These are phyloP conservation scores for Lumbricus terrestris DNA, from an alignment of 2,888 invertebrate species.

Conservation along the genomic window DNA sequence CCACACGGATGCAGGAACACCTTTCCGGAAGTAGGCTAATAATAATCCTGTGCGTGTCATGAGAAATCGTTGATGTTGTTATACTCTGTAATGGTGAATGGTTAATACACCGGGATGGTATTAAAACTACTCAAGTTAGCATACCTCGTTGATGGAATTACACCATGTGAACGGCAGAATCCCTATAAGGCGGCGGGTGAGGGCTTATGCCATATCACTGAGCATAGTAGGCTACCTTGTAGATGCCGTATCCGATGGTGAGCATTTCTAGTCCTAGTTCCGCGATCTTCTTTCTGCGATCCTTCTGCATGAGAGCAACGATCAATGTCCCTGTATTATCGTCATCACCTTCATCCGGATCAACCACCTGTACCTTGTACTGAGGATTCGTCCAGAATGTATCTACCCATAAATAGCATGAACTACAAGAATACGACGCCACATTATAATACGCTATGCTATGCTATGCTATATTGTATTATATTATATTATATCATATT, in stretches of 20 bases:
- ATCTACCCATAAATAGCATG: conserved; percentile 40
- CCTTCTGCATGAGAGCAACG: conserved; percentile 94
- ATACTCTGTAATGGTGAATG: too few species aligned
- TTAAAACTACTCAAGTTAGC: background rate
- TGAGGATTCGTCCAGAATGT: conserved; percentile 59
- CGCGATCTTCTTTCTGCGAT: conserved; percentile 81
- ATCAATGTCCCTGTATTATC: conserved; percentile 92
- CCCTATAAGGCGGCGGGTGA: too few species aligned
- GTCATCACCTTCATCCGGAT: conserved; percentile 66
- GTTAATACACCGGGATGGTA: background rate
- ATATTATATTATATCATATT: background rate
- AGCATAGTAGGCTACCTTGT: conserved; percentile 70
- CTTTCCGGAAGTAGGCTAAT: background rate
- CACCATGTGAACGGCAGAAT: too few species aligned
- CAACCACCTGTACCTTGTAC: conserved; percentile 55
- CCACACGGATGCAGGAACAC: background rate
- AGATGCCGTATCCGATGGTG: conserved; percentile 92
- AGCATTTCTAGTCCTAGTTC: conserved; percentile 82
- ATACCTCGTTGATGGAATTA: too few species aligned
- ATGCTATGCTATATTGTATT: background rate
- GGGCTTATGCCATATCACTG: too few species aligned
- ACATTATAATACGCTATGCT: background rate
- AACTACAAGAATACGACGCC: background rate
- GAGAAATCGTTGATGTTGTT: background rate
- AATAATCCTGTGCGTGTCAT: background rate